Evolutionary conservation across 2,888 invertebrate genomes (phyloP).

Genomic region (Leptinotarsa haldemani): DNA sequence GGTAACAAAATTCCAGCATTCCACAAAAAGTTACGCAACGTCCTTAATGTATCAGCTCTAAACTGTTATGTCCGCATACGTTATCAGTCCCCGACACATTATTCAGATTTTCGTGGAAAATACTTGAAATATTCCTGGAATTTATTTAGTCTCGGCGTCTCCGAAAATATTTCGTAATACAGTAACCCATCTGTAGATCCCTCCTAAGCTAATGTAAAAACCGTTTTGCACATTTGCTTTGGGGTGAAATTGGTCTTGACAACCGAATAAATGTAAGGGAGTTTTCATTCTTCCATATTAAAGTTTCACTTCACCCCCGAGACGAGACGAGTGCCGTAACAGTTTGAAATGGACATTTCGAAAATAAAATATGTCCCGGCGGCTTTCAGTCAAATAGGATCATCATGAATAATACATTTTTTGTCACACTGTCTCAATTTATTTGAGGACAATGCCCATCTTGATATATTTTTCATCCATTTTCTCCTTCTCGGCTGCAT

Average conservation of each 20-base stretch:
- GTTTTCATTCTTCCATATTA: slow-evolving; percentile 51
- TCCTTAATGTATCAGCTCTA: slow-evolving; percentile 16
- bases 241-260: slow-evolving; percentile 50
- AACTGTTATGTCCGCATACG: slow-evolving; percentile 19
- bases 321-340: slow-evolving; percentile 46
- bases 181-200: slow-evolving; percentile 40
- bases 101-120: slow-evolving; percentile 46
- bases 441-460: slow-evolving; percentile 36
- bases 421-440: slow-evolving; percentile 41
- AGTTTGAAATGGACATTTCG: slow-evolving; percentile 52
- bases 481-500: no score
- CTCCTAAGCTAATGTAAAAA: slow-evolving; percentile 44
- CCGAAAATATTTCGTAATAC: slow-evolving; percentile 40
- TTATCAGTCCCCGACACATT: slow-evolving; percentile 36
- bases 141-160: slow-evolving; percentile 18
- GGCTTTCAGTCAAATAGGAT: slow-evolving; percentile 44
- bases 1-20: not conserved
- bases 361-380: slow-evolving; percentile 51
- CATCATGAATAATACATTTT: slow-evolving; percentile 47
- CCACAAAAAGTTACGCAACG: slow-evolving; percentile 17
- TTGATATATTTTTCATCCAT: slow-evolving; percentile 26
- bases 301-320: slow-evolving; percentile 52
- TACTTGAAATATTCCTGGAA: slow-evolving; percentile 41
- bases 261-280: slow-evolving; percentile 48
- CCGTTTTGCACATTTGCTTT: slow-evolving; percentile 48